phyloP scores from a whole-genome alignment of 2,888 invertebrate species.

The Drosophila eohydei region DNA sequence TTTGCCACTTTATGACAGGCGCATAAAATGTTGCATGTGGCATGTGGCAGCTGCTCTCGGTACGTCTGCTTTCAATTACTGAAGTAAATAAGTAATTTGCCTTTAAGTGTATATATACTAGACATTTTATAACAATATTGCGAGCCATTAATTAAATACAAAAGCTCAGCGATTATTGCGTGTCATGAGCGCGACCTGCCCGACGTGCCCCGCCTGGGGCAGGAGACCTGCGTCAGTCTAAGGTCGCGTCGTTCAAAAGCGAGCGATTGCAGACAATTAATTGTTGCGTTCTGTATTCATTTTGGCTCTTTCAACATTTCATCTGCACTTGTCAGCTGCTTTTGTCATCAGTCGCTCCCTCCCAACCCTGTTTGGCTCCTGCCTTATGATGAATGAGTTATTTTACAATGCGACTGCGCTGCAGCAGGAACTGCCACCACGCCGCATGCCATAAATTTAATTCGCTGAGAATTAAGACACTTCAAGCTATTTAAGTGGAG shows the following conservation, averaged over 20 bases:
- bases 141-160: constrained; percentile 75
- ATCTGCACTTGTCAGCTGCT: constrained; percentile 80
- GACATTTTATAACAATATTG: constrained; percentile 67
- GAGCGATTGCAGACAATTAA: constrained; percentile 71
- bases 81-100: constrained; percentile 62
- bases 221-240: constrained; percentile 26
- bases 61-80: constrained; percentile 71
- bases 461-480: constrained; percentile 57
- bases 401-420: constrained; percentile 71
- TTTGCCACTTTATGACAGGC: constrained; percentile 58
- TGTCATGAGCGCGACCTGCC: constrained; percentile 50
- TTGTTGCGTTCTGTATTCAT: constrained; percentile 77
- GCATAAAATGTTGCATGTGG: constrained; percentile 37
- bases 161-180: constrained; percentile 78
- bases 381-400: constrained; percentile 77
- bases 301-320: constrained; percentile 79
- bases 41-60: constrained; percentile 14
- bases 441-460: constrained; percentile 53
- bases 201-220: constrained; percentile 53
- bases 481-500: constrained; percentile 41
- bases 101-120: constrained; percentile 49
- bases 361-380: constrained; percentile 3
- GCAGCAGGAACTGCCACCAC: constrained; percentile 40
- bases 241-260: constrained; percentile 5
- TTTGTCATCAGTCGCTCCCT: constrained; percentile 45